Conservation (phyloP, 1,140 invertebrate species). For the Leptopilina boulardi region DNA sequence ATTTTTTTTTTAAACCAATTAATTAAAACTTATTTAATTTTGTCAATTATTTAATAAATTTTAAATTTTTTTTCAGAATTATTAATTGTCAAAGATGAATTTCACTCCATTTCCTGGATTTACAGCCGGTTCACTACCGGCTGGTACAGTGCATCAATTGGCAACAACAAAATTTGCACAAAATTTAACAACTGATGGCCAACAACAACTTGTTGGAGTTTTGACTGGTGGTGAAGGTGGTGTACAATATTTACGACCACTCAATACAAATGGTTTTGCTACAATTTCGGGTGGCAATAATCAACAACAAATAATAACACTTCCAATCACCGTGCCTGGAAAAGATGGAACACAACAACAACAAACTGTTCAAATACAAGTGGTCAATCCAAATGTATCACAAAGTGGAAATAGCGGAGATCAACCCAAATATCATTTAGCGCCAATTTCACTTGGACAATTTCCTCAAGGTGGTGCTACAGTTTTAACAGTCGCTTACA, state of each 20-base stretch:
- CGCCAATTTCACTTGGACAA: slow-evolving; percentile 79
- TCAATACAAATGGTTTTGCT: slow-evolving; percentile 80
- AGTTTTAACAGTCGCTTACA: slow-evolving; percentile 84
- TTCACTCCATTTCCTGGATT: slow-evolving; percentile 82
- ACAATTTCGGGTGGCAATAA: slow-evolving; percentile 70
- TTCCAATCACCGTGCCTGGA: slow-evolving; percentile 85
- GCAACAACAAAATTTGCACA: slow-evolving; percentile 81
- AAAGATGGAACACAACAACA: slow-evolving; percentile 84
- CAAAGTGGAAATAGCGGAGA: slow-evolving; percentile 75
- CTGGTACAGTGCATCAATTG: slow-evolving; percentile 82
- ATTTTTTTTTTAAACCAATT: background rate
- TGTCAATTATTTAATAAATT: too few relatives aligned
- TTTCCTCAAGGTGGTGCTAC: slow-evolving; percentile 78
- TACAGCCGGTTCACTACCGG: slow-evolving; percentile 79
- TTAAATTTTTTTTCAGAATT: slow-evolving; percentile 50
- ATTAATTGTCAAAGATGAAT: slow-evolving; percentile 78
- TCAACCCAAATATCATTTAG: slow-evolving; percentile 83
- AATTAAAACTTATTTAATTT: too few relatives aligned
- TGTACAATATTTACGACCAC: slow-evolving; percentile 84
- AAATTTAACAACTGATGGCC: slow-evolving; percentile 78
- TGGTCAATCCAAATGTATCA: slow-evolving; percentile 79
- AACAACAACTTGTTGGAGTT: slow-evolving; percentile 76
- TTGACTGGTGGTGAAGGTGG: slow-evolving; percentile 81
- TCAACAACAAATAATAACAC: slow-evolving; percentile 81
- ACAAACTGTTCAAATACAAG: slow-evolving; percentile 87